A percentile compares a stretch with the other conserved stretches of the same genome.
Conservation (phyloP, 2,113 vertebrate genomes). For the Chamaea fasciata region DNA sequence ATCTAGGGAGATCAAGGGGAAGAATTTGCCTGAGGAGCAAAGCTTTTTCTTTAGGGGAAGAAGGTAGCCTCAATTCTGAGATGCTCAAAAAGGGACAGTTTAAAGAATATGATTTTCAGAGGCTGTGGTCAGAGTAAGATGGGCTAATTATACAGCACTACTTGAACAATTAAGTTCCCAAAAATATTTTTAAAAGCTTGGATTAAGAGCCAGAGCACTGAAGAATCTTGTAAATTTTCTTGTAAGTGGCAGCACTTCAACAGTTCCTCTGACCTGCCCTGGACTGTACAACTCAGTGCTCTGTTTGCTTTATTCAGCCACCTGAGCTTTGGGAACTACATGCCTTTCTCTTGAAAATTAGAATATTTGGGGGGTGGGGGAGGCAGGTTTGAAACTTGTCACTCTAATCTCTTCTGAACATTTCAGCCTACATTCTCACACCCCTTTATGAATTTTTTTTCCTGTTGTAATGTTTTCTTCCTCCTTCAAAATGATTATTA, state of each 20-base stretch:
- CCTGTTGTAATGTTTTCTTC: neutral
- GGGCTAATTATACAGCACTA: neutral
- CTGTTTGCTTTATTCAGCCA: neutral
- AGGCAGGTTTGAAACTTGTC: neutral
- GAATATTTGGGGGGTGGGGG: neutral
- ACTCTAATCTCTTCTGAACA: neutral
- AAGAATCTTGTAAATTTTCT: neutral
- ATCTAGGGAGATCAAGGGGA: conserved; percentile 41
- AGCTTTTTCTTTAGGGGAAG: conserved; percentile 19
- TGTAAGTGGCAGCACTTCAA: neutral
- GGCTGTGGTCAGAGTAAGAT: neutral
- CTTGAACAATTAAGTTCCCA: neutral
- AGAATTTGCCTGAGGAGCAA: conserved; percentile 42
- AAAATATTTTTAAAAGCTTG: neutral
- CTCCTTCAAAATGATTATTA: conserved; percentile 23
- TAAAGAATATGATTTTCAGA: neutral
- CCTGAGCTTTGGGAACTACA: neutral
- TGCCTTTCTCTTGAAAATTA: neutral
- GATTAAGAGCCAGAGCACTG: neutral
- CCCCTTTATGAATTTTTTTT: neutral
- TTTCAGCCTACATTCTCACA: neutral
- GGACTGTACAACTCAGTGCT: neutral
- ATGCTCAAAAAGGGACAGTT: neutral
- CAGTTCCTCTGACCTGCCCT: neutral
- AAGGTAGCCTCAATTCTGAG: neutral